phyloP scores from a whole-genome alignment of 2,888 invertebrate species.

The Spodoptera picta region DNA sequence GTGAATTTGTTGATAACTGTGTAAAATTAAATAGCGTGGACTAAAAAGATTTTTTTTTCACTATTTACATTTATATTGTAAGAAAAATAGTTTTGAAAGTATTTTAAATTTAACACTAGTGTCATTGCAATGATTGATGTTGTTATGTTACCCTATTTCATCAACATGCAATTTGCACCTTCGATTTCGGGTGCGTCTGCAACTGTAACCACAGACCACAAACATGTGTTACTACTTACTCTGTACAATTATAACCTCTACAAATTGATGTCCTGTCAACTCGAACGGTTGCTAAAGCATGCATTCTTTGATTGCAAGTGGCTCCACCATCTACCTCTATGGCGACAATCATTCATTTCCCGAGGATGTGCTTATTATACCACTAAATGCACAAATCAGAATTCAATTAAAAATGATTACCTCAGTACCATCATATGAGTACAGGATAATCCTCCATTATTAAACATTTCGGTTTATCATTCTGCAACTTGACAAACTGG shows the following conservation, averaged over 20 bases:
- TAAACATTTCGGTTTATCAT: conserved; percentile 4
- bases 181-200: conserved; percentile 15
- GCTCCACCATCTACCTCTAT: conserved; percentile 11
- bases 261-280: conserved; percentile 27
- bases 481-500: conserved; percentile 12
- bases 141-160: neutral
- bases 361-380: conserved; percentile 17
- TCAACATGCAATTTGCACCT: conserved; percentile 5
- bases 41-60: too few species aligned
- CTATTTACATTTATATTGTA: too few species aligned
- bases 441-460: conserved; percentile 1
- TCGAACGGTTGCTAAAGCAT: conserved; percentile 33
- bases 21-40: too few species aligned
- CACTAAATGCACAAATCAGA: conserved; percentile 1
- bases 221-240: neutral
- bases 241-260: conserved; percentile 12
- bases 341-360: conserved; percentile 38
- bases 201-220: conserved; percentile 17
- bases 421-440: neutral
- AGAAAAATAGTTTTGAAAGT: too few species aligned
- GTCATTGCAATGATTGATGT: neutral
- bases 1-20: too few species aligned
- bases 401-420: neutral
- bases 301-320: conserved; percentile 22
- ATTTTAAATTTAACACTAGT: too few species aligned